These are phyloP conservation scores for Verasper variegatus DNA, from an alignment of 2,113 vertebrate species.

Conservation along the genomic window DNA sequence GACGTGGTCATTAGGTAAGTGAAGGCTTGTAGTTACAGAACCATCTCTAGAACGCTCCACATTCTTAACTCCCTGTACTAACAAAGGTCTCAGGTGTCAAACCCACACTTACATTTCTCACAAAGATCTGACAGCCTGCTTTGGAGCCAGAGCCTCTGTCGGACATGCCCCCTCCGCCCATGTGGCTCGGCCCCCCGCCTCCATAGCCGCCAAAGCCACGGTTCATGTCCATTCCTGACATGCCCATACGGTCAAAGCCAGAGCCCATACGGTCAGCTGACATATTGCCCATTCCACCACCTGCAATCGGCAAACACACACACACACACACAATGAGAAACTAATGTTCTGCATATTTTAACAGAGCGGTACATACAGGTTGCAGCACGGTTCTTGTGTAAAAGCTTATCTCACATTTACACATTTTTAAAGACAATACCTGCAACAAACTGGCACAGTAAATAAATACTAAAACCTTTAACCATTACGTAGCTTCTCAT, in stretches of 20 bases:
- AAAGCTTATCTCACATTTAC: neutral
- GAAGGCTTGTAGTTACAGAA: neutral
- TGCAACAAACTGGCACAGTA: neutral
- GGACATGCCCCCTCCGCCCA: slow-evolving; percentile 89
- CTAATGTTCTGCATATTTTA: too few relatives aligned
- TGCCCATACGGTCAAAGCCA: slow-evolving; percentile 90
- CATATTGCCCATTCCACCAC: slow-evolving; percentile 91
- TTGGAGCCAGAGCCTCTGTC: slow-evolving; percentile 89
- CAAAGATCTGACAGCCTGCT: slow-evolving; percentile 98
- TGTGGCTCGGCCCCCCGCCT: slow-evolving; percentile 75
- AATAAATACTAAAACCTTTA: neutral
- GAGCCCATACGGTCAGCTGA: slow-evolving; percentile 92
- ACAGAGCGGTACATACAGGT: too few relatives aligned
- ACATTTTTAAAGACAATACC: neutral
- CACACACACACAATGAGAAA: neutral
- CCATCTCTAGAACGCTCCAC: neutral
- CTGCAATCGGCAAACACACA: slow-evolving; percentile 58
- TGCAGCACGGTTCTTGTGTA: neutral
- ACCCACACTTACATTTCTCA: slow-evolving; percentile 91
- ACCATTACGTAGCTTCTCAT: neutral
- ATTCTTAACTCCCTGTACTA: neutral
- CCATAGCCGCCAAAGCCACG: slow-evolving; percentile 88
- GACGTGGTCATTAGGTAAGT: neutral
- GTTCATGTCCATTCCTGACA: slow-evolving; percentile 90
- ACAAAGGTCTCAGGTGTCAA: neutral